A percentile compares a stretch with the other conserved stretches of the same genome.
These are phyloP conservation scores for Isurus oxyrinchus DNA, from an alignment of 2,113 vertebrate genomes.

Conservation along the genomic window DNA sequence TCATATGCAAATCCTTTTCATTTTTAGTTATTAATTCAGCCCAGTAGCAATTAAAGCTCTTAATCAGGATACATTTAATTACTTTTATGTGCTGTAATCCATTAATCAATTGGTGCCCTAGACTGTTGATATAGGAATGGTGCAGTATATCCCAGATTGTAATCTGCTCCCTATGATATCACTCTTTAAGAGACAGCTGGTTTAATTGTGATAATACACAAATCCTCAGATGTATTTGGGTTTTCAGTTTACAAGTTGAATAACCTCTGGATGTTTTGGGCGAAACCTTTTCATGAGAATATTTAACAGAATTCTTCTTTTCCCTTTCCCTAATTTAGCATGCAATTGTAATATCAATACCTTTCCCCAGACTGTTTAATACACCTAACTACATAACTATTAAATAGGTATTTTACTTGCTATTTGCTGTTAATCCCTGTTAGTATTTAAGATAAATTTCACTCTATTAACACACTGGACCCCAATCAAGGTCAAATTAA, in stretches of 20 bases:
- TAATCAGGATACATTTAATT: not conserved
- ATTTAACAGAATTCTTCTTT: not conserved
- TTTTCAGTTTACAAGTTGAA: not conserved
- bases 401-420: not conserved
- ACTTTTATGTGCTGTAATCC: not conserved
- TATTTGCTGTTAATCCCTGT: not conserved
- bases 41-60: not conserved
- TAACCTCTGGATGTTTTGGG: not conserved
- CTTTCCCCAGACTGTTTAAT: not conserved
- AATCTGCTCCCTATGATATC: not conserved
- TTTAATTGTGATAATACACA: not conserved
- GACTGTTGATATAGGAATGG: not conserved
- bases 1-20: no score
- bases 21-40: not conserved
- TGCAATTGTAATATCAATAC: not conserved
- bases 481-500: not conserved
- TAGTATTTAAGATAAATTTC: not conserved
- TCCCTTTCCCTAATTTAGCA: not conserved
- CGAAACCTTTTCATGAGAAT: not conserved
- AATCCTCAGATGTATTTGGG: not conserved
- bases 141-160: not conserved
- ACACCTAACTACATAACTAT: not conserved
- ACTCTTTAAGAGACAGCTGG: not conserved
- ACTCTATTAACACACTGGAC: not conserved
- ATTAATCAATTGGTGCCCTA: slow-evolving; percentile 8